Percentiles rank a stretch among this genome's conserved stretches.
Conservation (phyloP, 2,888 invertebrate genomes). For the Acanthopleura granulata region DNA sequence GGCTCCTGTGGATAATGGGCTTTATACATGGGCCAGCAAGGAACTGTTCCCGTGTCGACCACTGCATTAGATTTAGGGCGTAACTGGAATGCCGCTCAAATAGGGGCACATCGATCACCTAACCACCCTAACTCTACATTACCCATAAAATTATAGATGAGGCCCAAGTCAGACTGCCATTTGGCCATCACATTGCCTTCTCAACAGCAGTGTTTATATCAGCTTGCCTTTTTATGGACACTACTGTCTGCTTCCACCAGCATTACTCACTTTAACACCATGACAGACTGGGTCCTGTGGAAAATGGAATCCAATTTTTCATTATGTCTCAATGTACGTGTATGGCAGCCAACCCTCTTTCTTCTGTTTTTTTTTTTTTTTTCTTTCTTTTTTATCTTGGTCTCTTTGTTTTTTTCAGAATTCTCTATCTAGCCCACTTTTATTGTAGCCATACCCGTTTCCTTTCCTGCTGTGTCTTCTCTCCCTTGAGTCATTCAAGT, state of each 20-base stretch:
- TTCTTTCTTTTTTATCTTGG: too few relatives aligned
- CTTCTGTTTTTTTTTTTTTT: too few relatives aligned
- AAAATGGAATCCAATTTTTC: too few relatives aligned
- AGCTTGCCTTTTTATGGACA: constrained; percentile 7
- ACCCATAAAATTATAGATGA: constrained; percentile 17
- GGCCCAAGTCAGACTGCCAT: constrained; percentile 15
- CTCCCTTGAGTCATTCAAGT: too few relatives aligned
- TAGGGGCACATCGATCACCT: constrained; percentile 1
- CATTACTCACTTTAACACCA: neutral
- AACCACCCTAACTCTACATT: constrained; percentile 11
- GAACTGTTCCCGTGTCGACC: neutral
- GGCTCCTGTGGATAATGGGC: constrained; percentile 23
- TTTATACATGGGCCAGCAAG: constrained; percentile 7
- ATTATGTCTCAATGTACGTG: too few relatives aligned
- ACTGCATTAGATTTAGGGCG: constrained; percentile 16
- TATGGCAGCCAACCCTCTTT: too few relatives aligned
- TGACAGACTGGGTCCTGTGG: too few relatives aligned
- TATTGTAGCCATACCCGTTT: too few relatives aligned
- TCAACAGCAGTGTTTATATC: constrained; percentile 8
- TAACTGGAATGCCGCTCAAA: constrained; percentile 12
- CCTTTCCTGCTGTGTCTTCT: too few relatives aligned
- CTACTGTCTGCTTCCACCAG: neutral
- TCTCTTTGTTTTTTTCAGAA: too few relatives aligned
- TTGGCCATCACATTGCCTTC: neutral
- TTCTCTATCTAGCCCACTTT: too few relatives aligned